Conservation (phyloP, 2,113 vertebrate species). For the Machaerirhynchus nigripectus region DNA sequence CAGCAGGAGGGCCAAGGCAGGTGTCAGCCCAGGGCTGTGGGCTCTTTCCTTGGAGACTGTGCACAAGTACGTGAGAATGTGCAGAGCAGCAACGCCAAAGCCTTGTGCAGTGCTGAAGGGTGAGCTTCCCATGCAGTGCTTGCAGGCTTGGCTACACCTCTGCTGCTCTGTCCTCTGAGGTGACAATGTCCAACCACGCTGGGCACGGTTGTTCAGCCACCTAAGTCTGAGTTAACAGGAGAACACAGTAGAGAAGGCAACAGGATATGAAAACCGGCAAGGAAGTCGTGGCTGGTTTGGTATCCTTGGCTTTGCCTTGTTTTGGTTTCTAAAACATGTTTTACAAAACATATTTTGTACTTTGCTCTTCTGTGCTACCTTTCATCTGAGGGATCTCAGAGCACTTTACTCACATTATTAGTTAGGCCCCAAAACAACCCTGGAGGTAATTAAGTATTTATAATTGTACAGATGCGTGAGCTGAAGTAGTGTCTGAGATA, state of each 20-base stretch:
- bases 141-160: neutral
- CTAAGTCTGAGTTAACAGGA: neutral
- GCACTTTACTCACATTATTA: slow-evolving; percentile 29
- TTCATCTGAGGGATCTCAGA: neutral
- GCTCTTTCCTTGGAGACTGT: neutral
- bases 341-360: neutral
- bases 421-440: neutral
- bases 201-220: neutral
- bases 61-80: rapidly evolving
- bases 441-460: slow-evolving; percentile 38
- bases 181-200: neutral
- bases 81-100: neutral
- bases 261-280: neutral
- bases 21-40: neutral
- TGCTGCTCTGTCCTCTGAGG: neutral
- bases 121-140: neutral
- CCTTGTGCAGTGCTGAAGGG: neutral
- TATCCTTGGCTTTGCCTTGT: neutral
- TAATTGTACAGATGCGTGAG: neutral
- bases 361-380: neutral
- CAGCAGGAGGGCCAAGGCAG: neutral
- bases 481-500: neutral
- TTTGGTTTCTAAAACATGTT: neutral
- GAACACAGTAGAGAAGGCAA: neutral
- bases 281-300: neutral